phyloP scores from a whole-genome alignment of 1,140 invertebrate species.

The Drosophila simulans region DNA sequence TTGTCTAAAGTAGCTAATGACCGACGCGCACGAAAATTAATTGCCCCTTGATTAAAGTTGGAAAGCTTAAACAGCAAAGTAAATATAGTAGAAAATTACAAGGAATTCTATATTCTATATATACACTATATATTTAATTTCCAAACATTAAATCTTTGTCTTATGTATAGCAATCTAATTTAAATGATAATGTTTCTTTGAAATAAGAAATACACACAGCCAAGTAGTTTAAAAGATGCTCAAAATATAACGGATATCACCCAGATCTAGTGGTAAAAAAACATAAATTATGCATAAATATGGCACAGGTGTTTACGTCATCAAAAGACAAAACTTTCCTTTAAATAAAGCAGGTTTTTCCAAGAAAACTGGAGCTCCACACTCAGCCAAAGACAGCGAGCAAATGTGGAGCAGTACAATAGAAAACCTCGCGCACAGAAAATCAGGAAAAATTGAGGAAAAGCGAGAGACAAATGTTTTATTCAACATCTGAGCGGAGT shows the following conservation, averaged over 20 bases:
- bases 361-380: constrained; percentile 20
- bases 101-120: too few species aligned
- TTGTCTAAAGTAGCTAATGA: background rate
- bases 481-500: constrained; percentile 24
- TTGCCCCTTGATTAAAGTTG: background rate
- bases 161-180: background rate
- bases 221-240: background rate
- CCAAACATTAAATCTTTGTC: background rate
- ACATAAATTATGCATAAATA: too few species aligned
- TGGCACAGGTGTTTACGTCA: constrained; percentile 57
- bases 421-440: constrained; percentile 43
- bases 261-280: background rate
- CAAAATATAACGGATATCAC: background rate
- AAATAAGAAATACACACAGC: too few species aligned
- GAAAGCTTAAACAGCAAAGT: background rate
- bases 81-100: background rate
- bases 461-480: constrained; percentile 28
- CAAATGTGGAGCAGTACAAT: constrained; percentile 62
- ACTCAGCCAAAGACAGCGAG: constrained; percentile 50
- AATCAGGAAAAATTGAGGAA: constrained; percentile 31
- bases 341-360: background rate
- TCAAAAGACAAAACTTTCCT: constrained; percentile 7
- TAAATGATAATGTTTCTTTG: background rate
- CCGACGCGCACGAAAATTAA: background rate
- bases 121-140: background rate